phyloP scores from a whole-genome alignment of 2,888 invertebrate species.

The Apamea monoglypha region DNA sequence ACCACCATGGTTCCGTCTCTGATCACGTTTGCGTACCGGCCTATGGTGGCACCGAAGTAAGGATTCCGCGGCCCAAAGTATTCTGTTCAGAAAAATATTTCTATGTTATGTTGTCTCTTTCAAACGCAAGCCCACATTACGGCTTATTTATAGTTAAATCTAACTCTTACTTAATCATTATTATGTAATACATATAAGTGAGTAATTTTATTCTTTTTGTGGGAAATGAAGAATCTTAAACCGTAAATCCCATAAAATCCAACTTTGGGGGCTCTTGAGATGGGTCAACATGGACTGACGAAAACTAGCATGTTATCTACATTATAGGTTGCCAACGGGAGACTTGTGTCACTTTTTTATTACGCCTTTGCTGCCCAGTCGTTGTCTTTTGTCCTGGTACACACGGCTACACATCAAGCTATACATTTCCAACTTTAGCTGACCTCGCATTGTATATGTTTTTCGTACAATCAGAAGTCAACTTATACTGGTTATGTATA shows the following conservation, averaged over 20 bases:
- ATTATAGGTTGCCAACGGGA: background rate
- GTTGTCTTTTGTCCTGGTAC: too few species aligned
- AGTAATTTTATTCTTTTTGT: background rate
- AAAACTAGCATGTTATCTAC: background rate
- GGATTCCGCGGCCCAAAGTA: constrained; percentile 93
- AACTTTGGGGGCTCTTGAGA: background rate
- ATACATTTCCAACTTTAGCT: too few species aligned
- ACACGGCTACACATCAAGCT: too few species aligned
- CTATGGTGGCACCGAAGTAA: constrained; percentile 97
- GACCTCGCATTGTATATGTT: too few species aligned
- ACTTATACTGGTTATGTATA: too few species aligned
- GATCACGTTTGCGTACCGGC: constrained; percentile 96
- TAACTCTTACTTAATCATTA: background rate
- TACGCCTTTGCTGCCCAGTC: background rate
- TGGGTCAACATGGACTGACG: background rate
- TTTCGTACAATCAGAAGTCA: too few species aligned
- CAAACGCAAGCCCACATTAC: background rate
- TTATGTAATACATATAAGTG: background rate
- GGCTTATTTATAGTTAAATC: background rate
- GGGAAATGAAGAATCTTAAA: background rate
- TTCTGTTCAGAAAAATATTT: constrained; percentile 82
- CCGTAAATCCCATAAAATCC: background rate
- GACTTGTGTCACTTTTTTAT: background rate
- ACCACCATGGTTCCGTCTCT: constrained; percentile 93
- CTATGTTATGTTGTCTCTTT: background rate